Evolutionary conservation across 2,797 vertebrate species (phyloP).

Genomic region (Tenualosa thibaudeaui): DNA sequence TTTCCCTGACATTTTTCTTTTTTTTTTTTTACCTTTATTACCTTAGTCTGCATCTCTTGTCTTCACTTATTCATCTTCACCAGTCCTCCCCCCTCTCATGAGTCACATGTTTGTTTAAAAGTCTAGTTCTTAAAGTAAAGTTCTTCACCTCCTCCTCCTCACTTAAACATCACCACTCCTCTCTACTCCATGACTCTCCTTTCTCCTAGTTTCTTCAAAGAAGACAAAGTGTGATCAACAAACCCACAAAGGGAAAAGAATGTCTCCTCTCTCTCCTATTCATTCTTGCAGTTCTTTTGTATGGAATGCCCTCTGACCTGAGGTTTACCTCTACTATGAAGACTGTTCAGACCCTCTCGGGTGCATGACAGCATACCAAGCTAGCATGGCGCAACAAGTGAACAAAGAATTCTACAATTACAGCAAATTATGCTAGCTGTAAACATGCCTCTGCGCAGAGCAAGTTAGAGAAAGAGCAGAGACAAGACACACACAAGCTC

Average conservation of each 20-base stretch:
- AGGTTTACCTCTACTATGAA: background rate
- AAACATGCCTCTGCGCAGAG: background rate
- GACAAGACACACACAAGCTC: background rate
- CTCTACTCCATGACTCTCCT: background rate
- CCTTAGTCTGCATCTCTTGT: background rate
- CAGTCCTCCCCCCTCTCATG: too few relatives aligned
- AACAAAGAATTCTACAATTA: background rate
- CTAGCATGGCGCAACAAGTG: background rate
- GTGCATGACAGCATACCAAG: background rate
- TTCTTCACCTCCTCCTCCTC: background rate
- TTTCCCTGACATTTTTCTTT: background rate
- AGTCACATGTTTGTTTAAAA: too few relatives aligned
- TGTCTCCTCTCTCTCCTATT: background rate
- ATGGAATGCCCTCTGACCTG: background rate
- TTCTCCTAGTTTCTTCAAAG: background rate
- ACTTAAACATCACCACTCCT: background rate
- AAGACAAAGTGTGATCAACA: constrained; percentile 17
- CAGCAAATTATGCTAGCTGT: background rate
- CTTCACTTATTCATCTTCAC: background rate
- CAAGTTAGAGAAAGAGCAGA: background rate
- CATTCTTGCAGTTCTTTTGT: background rate
- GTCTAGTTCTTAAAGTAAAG: too few relatives aligned
- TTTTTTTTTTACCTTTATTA: background rate
- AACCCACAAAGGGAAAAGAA: constrained; percentile 12
- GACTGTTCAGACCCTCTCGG: background rate